Percentiles rank a stretch among this genome's conserved stretches.
These are phyloP conservation scores for Aleadryas rufinucha DNA, from an alignment of 2,113 vertebrate genomes.

Conservation along the genomic window DNA sequence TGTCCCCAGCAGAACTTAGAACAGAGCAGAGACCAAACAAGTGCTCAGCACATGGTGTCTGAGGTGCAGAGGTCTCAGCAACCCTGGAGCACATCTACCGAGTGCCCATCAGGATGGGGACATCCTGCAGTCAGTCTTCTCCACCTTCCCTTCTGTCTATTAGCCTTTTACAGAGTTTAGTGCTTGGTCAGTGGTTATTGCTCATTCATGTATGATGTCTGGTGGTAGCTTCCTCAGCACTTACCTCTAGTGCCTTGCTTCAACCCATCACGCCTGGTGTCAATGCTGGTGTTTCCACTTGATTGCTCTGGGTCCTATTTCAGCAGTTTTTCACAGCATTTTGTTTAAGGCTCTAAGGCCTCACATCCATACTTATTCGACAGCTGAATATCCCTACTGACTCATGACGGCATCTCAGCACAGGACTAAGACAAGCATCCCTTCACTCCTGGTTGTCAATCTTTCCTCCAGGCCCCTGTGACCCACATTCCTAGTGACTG, in stretches of 20 bases:
- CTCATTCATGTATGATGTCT: background rate
- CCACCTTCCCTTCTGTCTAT: conserved; percentile 31
- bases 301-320: background rate
- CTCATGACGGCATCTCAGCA: background rate
- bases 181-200: conserved; percentile 3
- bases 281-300: background rate
- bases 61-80: background rate
- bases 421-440: background rate
- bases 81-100: background rate
- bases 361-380: background rate
- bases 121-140: background rate
- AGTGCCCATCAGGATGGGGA: background rate
- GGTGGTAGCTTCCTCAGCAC: background rate
- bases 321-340: background rate
- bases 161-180: background rate
- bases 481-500: background rate
- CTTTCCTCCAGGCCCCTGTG: background rate
- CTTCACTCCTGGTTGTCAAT: background rate
- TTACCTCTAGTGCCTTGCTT: background rate
- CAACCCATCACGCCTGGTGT: background rate
- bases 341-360: background rate
- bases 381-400: background rate
- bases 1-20: background rate
- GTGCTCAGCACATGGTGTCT: background rate
- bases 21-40: background rate